Percentiles rank a stretch among this genome's conserved stretches.
Evolutionary conservation across 1,140 invertebrate genomes (phyloP).

Genomic region (Diprion similis): DNA sequence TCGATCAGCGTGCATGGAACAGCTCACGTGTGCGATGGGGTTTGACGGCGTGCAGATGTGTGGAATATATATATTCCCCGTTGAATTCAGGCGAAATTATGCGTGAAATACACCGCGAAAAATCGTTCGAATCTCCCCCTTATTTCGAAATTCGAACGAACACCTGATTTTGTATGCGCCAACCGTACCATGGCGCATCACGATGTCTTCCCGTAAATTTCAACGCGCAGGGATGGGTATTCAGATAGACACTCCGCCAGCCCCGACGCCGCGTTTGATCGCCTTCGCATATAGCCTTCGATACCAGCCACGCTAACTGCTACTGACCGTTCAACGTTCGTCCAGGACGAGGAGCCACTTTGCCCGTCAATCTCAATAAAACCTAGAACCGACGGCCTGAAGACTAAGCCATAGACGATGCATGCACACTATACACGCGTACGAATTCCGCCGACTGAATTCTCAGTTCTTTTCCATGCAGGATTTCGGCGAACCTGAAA

Average conservation of each 20-base stretch:
- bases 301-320: neutral
- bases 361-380: neutral
- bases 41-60: neutral
- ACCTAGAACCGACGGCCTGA: neutral
- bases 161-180: too few relatives aligned
- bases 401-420: too few relatives aligned
- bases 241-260: neutral
- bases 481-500: too few relatives aligned
- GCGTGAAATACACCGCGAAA: constrained; percentile 2
- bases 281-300: neutral
- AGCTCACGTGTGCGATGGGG: too few relatives aligned
- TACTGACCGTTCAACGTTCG: neutral
- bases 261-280: neutral
- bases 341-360: neutral
- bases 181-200: too few relatives aligned
- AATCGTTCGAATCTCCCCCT: neutral
- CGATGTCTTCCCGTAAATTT: too few relatives aligned
- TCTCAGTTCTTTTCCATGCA: too few relatives aligned
- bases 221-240: neutral
- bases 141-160: too few relatives aligned
- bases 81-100: neutral
- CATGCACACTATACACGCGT: too few relatives aligned
- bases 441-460: too few relatives aligned
- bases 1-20: neutral
- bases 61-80: neutral